phyloP scores from a whole-genome alignment of 30 jellyfish, hydroid and myxozoan genomes.

The Pelagia noctiluca region DNA sequence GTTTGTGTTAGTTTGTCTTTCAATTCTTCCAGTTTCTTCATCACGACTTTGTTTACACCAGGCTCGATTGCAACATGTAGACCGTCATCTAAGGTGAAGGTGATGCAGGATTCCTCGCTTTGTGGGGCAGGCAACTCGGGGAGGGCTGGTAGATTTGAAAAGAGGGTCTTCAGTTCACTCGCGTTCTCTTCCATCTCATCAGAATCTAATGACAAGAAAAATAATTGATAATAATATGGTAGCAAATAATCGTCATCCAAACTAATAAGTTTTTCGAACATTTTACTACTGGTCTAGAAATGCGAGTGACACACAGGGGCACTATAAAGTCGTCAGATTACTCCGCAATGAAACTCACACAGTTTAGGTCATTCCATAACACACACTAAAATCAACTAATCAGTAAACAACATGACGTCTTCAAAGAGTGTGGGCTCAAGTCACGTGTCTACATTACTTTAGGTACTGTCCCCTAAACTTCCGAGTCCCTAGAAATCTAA shows the following conservation, averaged over 20 bases:
- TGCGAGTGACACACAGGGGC: too few relatives aligned
- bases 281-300: too few relatives aligned
- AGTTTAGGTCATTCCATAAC: too few relatives aligned
- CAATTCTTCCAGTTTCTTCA: background rate
- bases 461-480: background rate
- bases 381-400: too few relatives aligned
- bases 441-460: too few relatives aligned
- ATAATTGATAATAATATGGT: background rate
- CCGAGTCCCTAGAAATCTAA: background rate
- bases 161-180: background rate
- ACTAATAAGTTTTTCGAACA: background rate
- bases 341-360: too few relatives aligned
- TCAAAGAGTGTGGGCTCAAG: too few relatives aligned
- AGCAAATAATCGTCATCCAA: background rate
- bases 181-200: conserved; percentile 25
- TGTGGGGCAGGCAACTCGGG: conserved; percentile 42
- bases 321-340: too few relatives aligned
- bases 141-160: conserved; percentile 37
- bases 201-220: background rate
- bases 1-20: background rate
- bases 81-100: conserved; percentile 45
- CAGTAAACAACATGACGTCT: too few relatives aligned
- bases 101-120: conserved; percentile 8
- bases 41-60: background rate
- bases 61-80: conserved; percentile 40